Base-by-base conservation (phyloP, 2,113 vertebrate genomes). In the Erinaceus europaeus region DNA sequence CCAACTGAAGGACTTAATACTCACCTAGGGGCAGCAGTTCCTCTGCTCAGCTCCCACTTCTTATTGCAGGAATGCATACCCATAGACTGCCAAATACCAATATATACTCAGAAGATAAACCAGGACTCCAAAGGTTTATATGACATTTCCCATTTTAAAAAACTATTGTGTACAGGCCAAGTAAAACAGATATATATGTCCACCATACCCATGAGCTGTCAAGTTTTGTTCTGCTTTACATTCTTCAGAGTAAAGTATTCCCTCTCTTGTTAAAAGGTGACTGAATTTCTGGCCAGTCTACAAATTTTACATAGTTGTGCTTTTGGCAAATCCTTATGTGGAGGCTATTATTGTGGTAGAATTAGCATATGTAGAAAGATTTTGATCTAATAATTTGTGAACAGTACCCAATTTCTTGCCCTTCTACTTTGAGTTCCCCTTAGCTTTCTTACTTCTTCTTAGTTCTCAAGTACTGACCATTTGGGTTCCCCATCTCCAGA, bases 401-500 rank as follows among this genome's bases (percentile, higher is more conserved):
- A 48, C 0, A 0, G n/a, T 61, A 40, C 42, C 25, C 81, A 8
- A 29, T 87, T 65, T 53, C 77, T 40, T 40, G 12, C 27, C 21
- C 29, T 42, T 65, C 10, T 68, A 6, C 6, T 62, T 10, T n/a
- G 32, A 71, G 65, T 7, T 32, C 12, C 68, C 40, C 5, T 0
- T 12, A 38, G 18, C n/a, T 42, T 15, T 46, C 32, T 14, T 44
- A n/a, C 44, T 20, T 42, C 32, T 36, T 6, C 5, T 52, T 36
- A 40, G 14, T 34, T 71, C 42, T 57, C 11, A 5, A 8, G 23
- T 59, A 20, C 78, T 90, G 75, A 91, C 67, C 38, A 0, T 52
- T 23, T n/a, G 74, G 50, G 40, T 87, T 87, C 78, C 36, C 23
- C 0, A 0, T 17, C 88, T 44, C 9, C 96, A 99, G 99, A 99